Evolutionary conservation across 2,888 invertebrate genomes (phyloP).

Genomic region (Leptinotarsa haldemani): DNA sequence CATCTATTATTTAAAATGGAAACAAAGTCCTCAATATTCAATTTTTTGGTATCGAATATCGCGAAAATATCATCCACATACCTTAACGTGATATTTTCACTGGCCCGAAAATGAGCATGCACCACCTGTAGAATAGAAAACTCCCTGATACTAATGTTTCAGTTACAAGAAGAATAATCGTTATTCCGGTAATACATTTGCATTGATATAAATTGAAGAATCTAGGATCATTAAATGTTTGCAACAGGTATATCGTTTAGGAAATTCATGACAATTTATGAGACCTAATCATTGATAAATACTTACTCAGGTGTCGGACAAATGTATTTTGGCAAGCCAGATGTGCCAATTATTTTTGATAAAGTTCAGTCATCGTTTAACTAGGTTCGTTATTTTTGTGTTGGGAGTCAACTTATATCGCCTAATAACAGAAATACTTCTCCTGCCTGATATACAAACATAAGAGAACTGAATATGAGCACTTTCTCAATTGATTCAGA

Average conservation of each 20-base stretch:
- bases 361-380: background rate
- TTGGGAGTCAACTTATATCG: background rate
- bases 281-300: background rate
- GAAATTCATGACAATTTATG: background rate
- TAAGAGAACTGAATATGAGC: too few relatives aligned
- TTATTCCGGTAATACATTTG: background rate
- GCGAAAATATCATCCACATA: too few relatives aligned
- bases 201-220: background rate
- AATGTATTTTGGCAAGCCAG: conserved; percentile 3
- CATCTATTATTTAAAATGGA: too few relatives aligned
- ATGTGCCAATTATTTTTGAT: background rate
- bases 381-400: background rate
- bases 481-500: too few relatives aligned
- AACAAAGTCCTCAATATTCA: too few relatives aligned
- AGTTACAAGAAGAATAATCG: background rate
- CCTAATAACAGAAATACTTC: background rate
- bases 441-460: too few relatives aligned
- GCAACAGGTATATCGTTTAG: background rate
- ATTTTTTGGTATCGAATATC: too few relatives aligned
- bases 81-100: too few relatives aligned
- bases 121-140: background rate
- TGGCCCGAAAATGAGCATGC: too few relatives aligned
- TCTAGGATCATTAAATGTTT: background rate
- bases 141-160: conserved; percentile 20
- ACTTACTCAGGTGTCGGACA: background rate